Evolutionary conservation across 2,113 vertebrate genomes (phyloP).

Genomic region (Alosa alosa): DNA sequence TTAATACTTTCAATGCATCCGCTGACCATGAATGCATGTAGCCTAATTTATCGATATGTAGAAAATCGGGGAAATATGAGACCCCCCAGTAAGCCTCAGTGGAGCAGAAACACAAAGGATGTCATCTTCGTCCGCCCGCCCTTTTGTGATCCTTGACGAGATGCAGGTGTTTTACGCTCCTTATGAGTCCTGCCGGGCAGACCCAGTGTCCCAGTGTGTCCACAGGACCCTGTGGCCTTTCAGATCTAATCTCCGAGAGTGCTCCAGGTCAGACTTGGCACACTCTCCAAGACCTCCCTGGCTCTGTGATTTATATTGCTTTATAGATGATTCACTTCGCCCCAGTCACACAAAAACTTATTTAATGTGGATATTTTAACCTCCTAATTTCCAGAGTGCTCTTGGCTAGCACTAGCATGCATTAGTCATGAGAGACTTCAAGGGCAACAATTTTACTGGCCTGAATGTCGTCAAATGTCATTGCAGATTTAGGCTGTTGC

Average conservation of each 20-base stretch:
- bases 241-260: neutral
- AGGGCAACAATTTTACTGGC: neutral
- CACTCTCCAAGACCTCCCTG: neutral
- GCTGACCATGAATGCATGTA: neutral
- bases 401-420: neutral
- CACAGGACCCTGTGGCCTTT: neutral
- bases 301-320: neutral
- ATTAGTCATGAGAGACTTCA: conserved; percentile 1
- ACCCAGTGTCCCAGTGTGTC: neutral
- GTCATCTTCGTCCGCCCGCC: neutral
- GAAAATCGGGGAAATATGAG: neutral
- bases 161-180: neutral
- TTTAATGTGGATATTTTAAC: neutral
- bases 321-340: conserved; percentile 4
- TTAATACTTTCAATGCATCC: neutral
- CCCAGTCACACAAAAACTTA: neutral
- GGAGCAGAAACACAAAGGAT: neutral
- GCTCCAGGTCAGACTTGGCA: neutral
- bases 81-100: neutral
- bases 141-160: neutral
- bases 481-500: neutral
- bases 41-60: neutral
- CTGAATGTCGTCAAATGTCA: neutral
- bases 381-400: conserved; percentile 10
- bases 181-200: neutral